A percentile compares a stretch with the other conserved stretches of the same genome.
phyloP scores from a whole-genome alignment of 2,797 vertebrate species.

The Chelonia mydas region DNA sequence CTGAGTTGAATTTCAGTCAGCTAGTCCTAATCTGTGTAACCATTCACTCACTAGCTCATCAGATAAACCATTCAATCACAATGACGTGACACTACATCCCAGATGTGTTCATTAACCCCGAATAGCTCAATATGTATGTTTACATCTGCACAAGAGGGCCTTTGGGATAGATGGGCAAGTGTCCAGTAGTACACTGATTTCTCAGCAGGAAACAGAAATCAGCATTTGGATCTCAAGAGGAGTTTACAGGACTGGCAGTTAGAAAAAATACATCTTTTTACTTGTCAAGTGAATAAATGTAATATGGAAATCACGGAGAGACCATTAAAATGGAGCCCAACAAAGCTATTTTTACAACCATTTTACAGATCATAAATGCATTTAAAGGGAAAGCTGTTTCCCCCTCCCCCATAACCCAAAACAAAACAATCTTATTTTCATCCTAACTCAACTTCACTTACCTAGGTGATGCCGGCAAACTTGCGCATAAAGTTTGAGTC shows the following conservation, averaged over 20 bases:
- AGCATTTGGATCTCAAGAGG: background rate
- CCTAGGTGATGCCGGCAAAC: conserved; percentile 94
- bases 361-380: background rate
- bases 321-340: background rate
- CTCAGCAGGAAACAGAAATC: background rate
- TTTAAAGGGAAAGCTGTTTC: background rate
- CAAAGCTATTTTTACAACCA: rapidly evolving
- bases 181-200: background rate
- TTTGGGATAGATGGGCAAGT: background rate
- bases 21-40: background rate
- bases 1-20: background rate
- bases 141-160: background rate
- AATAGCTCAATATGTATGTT: background rate
- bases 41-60: background rate
- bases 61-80: background rate
- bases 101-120: background rate
- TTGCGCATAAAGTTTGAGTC: conserved; percentile 94
- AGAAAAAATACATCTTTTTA: background rate
- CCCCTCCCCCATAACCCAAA: background rate
- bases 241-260: background rate
- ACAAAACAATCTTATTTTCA: rapidly evolving
- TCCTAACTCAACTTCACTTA: conserved; percentile 66
- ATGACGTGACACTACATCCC: rapidly evolving
- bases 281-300: background rate
- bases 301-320: background rate